phyloP scores from a whole-genome alignment of 92 coral and sea anemone genomes.

The Phenganax subtilis region DNA sequence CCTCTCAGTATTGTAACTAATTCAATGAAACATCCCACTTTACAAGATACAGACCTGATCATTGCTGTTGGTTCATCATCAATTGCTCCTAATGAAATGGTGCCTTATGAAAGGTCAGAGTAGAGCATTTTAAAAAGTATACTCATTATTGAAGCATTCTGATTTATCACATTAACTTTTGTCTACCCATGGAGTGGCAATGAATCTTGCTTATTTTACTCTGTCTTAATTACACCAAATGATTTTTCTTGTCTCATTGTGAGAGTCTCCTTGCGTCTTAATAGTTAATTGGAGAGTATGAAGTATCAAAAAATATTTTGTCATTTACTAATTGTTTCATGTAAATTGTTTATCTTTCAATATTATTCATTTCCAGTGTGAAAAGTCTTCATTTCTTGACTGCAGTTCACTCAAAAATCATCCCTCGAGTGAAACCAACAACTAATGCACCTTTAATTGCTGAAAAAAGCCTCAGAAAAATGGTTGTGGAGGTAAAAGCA shows the following conservation, averaged over 20 bases:
- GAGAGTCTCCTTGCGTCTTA: too few species aligned
- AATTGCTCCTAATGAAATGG: conserved; percentile 15
- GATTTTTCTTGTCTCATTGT: too few species aligned
- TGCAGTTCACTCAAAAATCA: conserved; percentile 19
- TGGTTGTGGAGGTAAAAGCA: conserved; percentile 26
- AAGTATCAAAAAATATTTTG: background rate
- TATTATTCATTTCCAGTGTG: conserved; percentile 9
- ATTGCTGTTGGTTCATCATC: conserved; percentile 19
- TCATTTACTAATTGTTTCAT: background rate
- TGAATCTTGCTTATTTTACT: too few species aligned
- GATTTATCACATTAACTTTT: background rate
- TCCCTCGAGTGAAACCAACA: conserved; percentile 10
- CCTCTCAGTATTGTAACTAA: conserved; percentile 23
- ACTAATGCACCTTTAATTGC: background rate
- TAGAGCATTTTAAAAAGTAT: background rate
- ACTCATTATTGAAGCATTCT: background rate
- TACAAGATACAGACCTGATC: conserved; percentile 1
- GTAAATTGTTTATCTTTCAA: background rate
- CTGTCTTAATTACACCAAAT: too few species aligned
- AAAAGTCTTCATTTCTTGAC: conserved; percentile 31
- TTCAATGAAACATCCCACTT: conserved; percentile 17
- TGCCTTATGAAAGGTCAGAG: conserved; percentile 23
- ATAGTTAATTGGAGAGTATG: too few species aligned
- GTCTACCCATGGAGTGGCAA: too few species aligned
- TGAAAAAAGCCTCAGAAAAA: conserved; percentile 23